Percentiles rank a stretch among this genome's conserved stretches.
Evolutionary conservation across 2,113 vertebrate genomes (phyloP).

Genomic region (Microcebus murinus): DNA sequence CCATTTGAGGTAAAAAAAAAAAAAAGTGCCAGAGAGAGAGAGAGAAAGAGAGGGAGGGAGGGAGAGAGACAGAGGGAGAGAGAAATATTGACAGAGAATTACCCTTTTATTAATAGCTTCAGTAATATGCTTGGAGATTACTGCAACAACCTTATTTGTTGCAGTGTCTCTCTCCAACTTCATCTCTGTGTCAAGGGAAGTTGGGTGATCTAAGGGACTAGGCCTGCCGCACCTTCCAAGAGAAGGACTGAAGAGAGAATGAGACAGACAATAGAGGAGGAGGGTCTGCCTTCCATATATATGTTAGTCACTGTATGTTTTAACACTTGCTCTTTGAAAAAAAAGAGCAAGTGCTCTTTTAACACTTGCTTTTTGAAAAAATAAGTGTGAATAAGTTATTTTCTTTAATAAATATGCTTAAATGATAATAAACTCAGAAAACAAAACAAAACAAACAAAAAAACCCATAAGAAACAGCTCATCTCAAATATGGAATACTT

Average conservation of each 20-base stretch:
- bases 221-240: background rate
- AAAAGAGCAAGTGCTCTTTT: too few relatives aligned
- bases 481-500: slow-evolving; percentile 3
- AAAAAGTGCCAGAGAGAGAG: background rate
- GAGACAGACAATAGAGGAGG: rapidly evolving
- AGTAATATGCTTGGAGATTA: background rate
- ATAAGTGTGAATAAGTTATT: background rate
- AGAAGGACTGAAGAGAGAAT: background rate
- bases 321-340: background rate
- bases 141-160: background rate
- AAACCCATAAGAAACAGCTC: background rate
- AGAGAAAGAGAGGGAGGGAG: too few relatives aligned
- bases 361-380: background rate
- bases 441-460: background rate
- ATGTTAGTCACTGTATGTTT: background rate
- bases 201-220: background rate
- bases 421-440: background rate
- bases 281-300: background rate
- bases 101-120: background rate
- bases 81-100: background rate
- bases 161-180: background rate
- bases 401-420: background rate
- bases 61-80: too few relatives aligned
- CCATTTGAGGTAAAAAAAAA: background rate
- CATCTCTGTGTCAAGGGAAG: background rate